Evolutionary conservation across 2,797 vertebrate species (phyloP), one percentile per base, ranked within the genome.

Genomic region (Kryptolebias ocellatus): DNA sequence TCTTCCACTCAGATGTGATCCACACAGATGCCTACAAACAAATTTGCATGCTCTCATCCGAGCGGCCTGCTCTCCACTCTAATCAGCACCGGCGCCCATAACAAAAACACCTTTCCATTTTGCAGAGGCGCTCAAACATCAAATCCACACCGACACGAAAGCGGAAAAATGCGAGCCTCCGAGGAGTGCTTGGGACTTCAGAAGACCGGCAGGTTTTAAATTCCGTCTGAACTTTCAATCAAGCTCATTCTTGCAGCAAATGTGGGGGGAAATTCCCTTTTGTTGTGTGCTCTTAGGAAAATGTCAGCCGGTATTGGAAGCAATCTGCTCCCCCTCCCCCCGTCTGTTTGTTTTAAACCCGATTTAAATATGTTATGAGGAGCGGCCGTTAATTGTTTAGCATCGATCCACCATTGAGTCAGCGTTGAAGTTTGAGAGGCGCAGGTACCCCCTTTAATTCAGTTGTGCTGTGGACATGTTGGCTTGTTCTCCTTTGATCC

Each of bases 161-260:
- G 59, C 66, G 74, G 65, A 74, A 67, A 72, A 17, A 56, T 66
- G 47, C 0, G 51, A 37, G 64, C 70, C 60, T 73, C 76, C 2
- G 39, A 82, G 82, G 73, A 86, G 76, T 77, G 69, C 60, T 80
- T 60, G 75, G 67, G 74, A 70, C 74, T 76, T 60, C 68, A 76
- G 53, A 79, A 68, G 77, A 67, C 68, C 76, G 76, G 81, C 70
- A 79, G 69, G 52, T 87, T 89, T 79, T 65, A 74, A 82, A 89
- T 81, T 86, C 74, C 2, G 4, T 79, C 68, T 88, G 84, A 87
- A 84, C 83, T 80, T 79, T 84, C 79, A 81, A 84, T 88, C 80
- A 80, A 77, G 74, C 65, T 69, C 53, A 50, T 56, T 76, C 72
- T 75, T 17, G 2, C 64, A 62, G 79, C 12, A n/a, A 59, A 60